Evolutionary conservation across 1,140 invertebrate genomes (phyloP), one percentile per base, ranked within the genome.

Genomic region (Brachionus plicatilis): DNA sequence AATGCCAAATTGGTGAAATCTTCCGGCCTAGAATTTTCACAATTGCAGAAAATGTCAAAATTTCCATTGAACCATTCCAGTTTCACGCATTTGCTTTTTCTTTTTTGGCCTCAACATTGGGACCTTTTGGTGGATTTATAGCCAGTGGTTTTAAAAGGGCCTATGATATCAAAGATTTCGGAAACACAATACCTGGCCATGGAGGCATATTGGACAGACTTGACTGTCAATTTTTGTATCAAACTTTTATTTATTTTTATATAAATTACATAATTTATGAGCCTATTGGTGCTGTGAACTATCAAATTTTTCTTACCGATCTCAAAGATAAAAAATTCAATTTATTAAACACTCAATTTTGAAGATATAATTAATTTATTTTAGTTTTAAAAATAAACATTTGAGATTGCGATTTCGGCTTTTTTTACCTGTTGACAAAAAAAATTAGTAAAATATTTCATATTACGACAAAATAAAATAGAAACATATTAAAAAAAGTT

Each of bases 171-270:
- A 99, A 98, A 93, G 95, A 96, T 87, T 96, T 96, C 91, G 94
- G 94, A 85, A 94, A 94, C 88, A 92, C 94, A 3, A 95, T 96
- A 88, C 95, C 95, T 47, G 97, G 97, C 7, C 97, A 99, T 91
- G 97, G 97, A 84, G 97, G 97, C 45, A 95, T 99, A 86, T 97
- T 99, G 94, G 97, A 99, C 91, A 92, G 97, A 86, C 98, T 99
- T 91, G 97, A 99, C 90, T 99, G 97, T 90, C 97, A 99, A 90
- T 96, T 96, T 90, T 92, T 99, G 47, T 99, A 98, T 96, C 96
- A 96, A 56, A 96, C 95, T 75, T 99, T 99, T 91, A 95, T 99
- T 12, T 96, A 99, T 91, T 96, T 98, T 14, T 99, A 99, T 90
- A 96, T 98, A 88, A 94, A 94, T 50, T 96, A 9, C 8, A 70